Conservation (phyloP, 2,888 invertebrate genomes). For the Drosophila multiciliata region DNA sequence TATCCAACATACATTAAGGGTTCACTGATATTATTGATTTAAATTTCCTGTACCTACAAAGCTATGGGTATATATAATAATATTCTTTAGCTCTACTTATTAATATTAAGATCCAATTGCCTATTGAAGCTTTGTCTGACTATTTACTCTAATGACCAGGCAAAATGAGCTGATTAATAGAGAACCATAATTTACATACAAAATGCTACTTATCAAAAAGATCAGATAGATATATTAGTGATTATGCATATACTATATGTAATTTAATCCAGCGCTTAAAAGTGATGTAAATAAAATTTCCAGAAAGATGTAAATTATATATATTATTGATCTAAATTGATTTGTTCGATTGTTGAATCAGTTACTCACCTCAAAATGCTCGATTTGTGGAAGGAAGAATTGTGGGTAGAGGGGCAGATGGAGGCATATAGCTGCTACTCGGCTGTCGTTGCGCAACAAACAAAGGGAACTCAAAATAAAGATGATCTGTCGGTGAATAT, state of each 20-base stretch:
- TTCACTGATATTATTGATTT: neutral
- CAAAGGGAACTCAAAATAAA: neutral
- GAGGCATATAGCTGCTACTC: neutral
- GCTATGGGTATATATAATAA: too few species aligned
- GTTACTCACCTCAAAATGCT: too few species aligned
- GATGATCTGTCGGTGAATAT: neutral
- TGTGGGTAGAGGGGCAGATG: neutral
- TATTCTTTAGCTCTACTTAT: too few species aligned
- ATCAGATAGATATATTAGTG: neutral
- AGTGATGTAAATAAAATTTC: conserved; percentile 50
- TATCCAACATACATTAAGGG: neutral
- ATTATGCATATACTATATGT: neutral
- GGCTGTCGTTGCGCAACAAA: neutral
- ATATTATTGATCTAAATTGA: too few species aligned
- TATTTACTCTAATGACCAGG: neutral
- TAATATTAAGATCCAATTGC: too few species aligned
- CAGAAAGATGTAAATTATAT: too few species aligned
- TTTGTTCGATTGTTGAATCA: too few species aligned
- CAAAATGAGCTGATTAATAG: too few species aligned
- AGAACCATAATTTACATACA: neutral
- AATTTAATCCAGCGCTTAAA: conserved; percentile 3
- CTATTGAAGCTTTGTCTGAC: neutral
- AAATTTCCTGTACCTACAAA: neutral
- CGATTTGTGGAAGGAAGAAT: too few species aligned
- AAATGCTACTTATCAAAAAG: neutral